Evolutionary conservation across 2,113 vertebrate genomes (phyloP), one percentile per base, ranked within the genome.

Genomic region (Indicator maculatus): DNA sequence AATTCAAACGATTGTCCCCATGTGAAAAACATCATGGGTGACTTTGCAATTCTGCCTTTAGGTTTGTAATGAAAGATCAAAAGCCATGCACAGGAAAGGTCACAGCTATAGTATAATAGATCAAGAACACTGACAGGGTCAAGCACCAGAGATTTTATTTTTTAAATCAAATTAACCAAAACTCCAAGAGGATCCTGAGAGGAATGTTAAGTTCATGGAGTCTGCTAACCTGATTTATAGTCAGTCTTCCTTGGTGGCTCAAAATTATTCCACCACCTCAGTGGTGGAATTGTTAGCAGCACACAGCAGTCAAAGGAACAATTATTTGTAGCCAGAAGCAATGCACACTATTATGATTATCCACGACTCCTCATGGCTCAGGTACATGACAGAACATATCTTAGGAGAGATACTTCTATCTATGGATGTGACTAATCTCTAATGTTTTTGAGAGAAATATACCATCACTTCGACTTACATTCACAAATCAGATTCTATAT

Each of bases 21-120:
- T 1, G 2, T 36, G 28, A 61, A 47, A 36, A 61, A 23, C 11
- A 31, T 0, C 2, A 44, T 21, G 12, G 7, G 10, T 56, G 15
- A 64, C 30, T 58, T 64, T 31, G 24, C 3, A 70, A 12, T 64
- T 70, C 31, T 44, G 14, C 9, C 19, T 50, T 86, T 36, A 52
- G 18, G 9, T 45, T 27, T 77, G 31, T 65, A 47, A 53, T 2
- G 5, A 39, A 82, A 76, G 16, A 55, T 6, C 11, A 39, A 76
- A 64, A 47, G 8, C 19, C 21, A 76, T 16, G 9, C 17, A 16
- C 5, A 53, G 8, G n/a, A 71, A 75, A 20, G 44, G 5, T 10
- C 26, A 38, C 5, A n/a, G 15, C 11, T 50, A 8, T 17, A 64
- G 12, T n/a, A n/a, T 15, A 58, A 20, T 50, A 50, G 9, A 24